Base-by-base conservation (phyloP, 92 coral and sea anemone genomes). In the Epizoanthus scotinus region DNA sequence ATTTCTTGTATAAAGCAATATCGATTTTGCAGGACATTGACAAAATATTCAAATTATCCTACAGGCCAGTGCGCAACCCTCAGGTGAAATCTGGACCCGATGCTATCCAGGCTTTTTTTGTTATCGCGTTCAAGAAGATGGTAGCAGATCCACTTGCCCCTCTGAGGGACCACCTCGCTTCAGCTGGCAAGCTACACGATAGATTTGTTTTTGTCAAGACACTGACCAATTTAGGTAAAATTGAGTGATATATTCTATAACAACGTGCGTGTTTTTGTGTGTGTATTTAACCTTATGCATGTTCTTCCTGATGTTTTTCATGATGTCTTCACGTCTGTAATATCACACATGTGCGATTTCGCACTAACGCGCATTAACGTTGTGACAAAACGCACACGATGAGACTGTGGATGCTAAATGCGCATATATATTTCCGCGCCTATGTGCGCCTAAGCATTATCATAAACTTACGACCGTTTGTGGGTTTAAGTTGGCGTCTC, bases 121-220 rank as follows among this genome's bases (percentile, higher is more conserved):
- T 93, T 10, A 69, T 93, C 17, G 77, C 70, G 63, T 93, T 93
- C 65, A 88, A 87, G 13, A 87, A 91, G 53, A 82, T 91, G 22
- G 93, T 93, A 2, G 97, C 94, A 2, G 97, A 93, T 77, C 97
- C 97, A 1, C 67, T 90, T 2, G 93, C 97, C 8, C 84, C 91
- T 6, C 59, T 93, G 47, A 58, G 97, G 72, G 97, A 93, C 44
- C 80, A 65, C 60, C 78, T 93, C 14, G 87, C 86, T 2, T 77
- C 77, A 66, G 55, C 65, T 3, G 56, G 65, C 0, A 89, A 81
- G 17, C 63, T 89, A 9, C 61, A 81, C 58, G 63, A 57, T 12
- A 74, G 84, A 81, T 13, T 67, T 2, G 84, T 82, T 12, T 73
- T 85, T 66, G 55, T 64, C 21, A 77, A 61, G 13, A 63, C 89